phyloP scores from a whole-genome alignment of 1,140 invertebrate genomes.

The Hycleus phaleratus region DNA sequence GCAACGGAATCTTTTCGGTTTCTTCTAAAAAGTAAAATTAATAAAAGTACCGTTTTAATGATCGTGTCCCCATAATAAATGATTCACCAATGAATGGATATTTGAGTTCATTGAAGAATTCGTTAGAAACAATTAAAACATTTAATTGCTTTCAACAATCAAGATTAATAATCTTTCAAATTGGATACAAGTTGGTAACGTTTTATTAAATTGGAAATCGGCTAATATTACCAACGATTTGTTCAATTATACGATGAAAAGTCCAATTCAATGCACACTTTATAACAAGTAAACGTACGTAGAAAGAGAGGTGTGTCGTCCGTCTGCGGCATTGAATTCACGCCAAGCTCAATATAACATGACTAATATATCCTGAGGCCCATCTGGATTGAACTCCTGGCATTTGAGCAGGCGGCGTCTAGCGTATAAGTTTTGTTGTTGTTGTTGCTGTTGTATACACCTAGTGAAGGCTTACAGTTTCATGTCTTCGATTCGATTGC shows the following conservation, averaged over 20 bases:
- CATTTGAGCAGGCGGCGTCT: conserved; percentile 23
- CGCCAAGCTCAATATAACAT: conserved; percentile 37
- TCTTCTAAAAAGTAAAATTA: too few species aligned
- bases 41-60: too few species aligned
- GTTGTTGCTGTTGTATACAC: background rate
- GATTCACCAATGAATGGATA: too few species aligned
- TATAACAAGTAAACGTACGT: background rate
- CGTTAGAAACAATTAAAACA: conserved; percentile 7
- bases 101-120: background rate
- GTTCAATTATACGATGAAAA: background rate
- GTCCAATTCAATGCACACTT: background rate
- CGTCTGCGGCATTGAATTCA: conserved; percentile 34
- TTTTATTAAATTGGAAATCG: background rate
- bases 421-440: conserved; percentile 11
- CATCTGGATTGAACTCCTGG: conserved; percentile 35
- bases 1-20: too few species aligned
- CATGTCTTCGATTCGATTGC: conserved; percentile 3
- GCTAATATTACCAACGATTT: background rate
- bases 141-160: background rate
- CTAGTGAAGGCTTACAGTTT: background rate
- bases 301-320: conserved; percentile 32
- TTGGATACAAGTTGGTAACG: background rate
- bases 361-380: conserved; percentile 39
- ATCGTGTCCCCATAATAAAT: too few species aligned
- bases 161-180: background rate